Evolutionary conservation across 2,113 vertebrate genomes (phyloP), one percentile per base, ranked within the genome.

Genomic region (Salminus brasiliensis): DNA sequence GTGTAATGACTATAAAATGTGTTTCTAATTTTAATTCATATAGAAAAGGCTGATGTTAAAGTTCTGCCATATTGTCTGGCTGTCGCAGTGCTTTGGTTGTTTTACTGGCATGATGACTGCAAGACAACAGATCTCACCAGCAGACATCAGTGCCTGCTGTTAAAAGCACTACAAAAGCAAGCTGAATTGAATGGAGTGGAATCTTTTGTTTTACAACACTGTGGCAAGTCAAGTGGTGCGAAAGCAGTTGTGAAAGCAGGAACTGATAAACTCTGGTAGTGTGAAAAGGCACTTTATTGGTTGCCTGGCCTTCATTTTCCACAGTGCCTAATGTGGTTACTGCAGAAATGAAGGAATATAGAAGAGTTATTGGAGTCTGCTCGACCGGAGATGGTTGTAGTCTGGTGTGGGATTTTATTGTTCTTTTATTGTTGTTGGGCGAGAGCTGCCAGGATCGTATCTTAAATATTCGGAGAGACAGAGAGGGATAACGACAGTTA

Each of bases 331-430:
- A 66, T 74, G 34, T n/a, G 55, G 10, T n/a, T 63, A 63, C 18
- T 27, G 49, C 45, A 30, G 5, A 66, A 52, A 66, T 39, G 8
- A 66, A 49, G 25, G 34, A 53, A 10, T 12, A 12, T 4, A 27
- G 5, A 13, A 23, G 18, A 76, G 12, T 39, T 30, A 53, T 23
- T 12, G 21, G n/a, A 41, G 52, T 57, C 52, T 55, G 71, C 39
- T 60, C n/a, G 52, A 55, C 52, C 52, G 23, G 62, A 66, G 34
- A 66, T 66, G 36, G 62, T 23, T 39, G 62, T n/a, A 66, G 62
- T 66, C 62, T n/a, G 10, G 32, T 36, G 32, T 36, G 62, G 62
- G 60, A 49, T 65, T 65, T 65, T 36, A 34, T 65, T 65, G 34
- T n/a, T 39, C 21, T 34, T n/a, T 66, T 23, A 66, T 39, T 66